Evolutionary conservation across 2,797 vertebrate genomes (phyloP), one percentile per base, ranked within the genome.

Genomic region (Halcyon leucocephala): DNA sequence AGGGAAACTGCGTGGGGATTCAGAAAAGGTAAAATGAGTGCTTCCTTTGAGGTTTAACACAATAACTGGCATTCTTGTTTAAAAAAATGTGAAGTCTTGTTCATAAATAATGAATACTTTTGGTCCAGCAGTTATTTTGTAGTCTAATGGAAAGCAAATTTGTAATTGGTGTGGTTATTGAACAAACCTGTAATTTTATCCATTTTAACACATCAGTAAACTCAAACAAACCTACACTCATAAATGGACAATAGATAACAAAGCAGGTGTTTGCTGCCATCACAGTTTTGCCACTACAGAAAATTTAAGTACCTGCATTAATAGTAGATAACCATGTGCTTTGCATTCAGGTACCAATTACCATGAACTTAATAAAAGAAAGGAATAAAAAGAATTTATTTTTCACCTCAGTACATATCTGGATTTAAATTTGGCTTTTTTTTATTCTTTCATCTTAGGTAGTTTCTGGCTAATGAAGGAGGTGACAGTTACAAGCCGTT

Each of bases 391-490:
- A 73, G 16, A 22, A 7, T 18, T 57, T 20, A 2, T 14, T 72
- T 14, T 65, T 37, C 21, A 20, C 24, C 71, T 86, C 18, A 39
- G 24, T 3, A 10, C 25, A 31, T 65, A 69, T 64, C 19, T 64
- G 58, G 65, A 35, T 82, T 96, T 84, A 83, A 83, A 48, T 89
- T 90, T 31, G 33, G 10, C 2, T 11, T 70, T 73, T 72, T 46
- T 10, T 20, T n/a, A n/a, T 39, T 64, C 3, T 24, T 71, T 54
- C 67, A 5, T 69, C 82, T 69, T 24, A 82, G 64, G 41, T 48
- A 82, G 31, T 81, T 96, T 95, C 85, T 95, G 85, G 26, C 31
- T 88, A 82, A 82, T 91, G 84, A 64, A 77, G 57, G 51, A 49
- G 58, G 2, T 94, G 94, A 88, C 82, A 93, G n/a, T 64, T 82